Evolutionary conservation across 2,888 invertebrate species (phyloP).

Genomic region (Clistopyga incitator): DNA sequence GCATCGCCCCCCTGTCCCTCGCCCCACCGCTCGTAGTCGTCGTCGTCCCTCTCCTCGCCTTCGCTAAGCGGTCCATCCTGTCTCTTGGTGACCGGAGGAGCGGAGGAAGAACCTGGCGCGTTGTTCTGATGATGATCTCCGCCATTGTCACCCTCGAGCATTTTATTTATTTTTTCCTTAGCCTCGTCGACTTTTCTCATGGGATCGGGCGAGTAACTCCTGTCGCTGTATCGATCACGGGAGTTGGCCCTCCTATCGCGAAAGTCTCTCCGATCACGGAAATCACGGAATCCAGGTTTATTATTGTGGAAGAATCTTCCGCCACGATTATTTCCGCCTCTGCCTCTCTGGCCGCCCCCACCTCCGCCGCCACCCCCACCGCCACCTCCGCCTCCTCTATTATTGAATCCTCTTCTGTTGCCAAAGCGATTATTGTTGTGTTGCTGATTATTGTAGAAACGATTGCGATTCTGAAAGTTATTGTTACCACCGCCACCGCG

Average conservation of each 20-base stretch:
- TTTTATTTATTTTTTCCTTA: slow-evolving; percentile 87
- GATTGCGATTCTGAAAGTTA: slow-evolving; percentile 81
- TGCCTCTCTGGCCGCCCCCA: slow-evolving; percentile 78
- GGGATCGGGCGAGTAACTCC: slow-evolving; percentile 85
- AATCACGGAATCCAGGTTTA: slow-evolving; percentile 87
- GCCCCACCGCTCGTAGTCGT: slow-evolving; percentile 82
- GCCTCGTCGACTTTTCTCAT: slow-evolving; percentile 86
- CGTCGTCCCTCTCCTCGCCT: slow-evolving; percentile 86
- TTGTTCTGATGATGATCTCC: slow-evolving; percentile 72
- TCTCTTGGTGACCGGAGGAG: slow-evolving; percentile 80
- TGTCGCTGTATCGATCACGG: slow-evolving; percentile 84
- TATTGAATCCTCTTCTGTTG: slow-evolving; percentile 79
- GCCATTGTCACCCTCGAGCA: slow-evolving; percentile 83
- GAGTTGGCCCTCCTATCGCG: slow-evolving; percentile 87
- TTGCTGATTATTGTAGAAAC: slow-evolving; percentile 81
- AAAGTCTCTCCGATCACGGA: slow-evolving; percentile 88
- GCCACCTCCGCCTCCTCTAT: slow-evolving; percentile 76
- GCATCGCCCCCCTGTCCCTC: slow-evolving; percentile 77
- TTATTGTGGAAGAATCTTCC: slow-evolving; percentile 83
- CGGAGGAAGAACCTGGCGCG: slow-evolving; percentile 33
- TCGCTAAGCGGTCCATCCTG: slow-evolving; percentile 87
- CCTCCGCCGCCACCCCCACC: slow-evolving; percentile 72
- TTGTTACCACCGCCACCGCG: slow-evolving; percentile 81
- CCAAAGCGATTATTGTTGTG: slow-evolving; percentile 77
- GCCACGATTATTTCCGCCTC: slow-evolving; percentile 80